These are phyloP conservation scores for Helarctos malayanus DNA, from an alignment of 2,797 vertebrate genomes.

Conservation along the genomic window DNA sequence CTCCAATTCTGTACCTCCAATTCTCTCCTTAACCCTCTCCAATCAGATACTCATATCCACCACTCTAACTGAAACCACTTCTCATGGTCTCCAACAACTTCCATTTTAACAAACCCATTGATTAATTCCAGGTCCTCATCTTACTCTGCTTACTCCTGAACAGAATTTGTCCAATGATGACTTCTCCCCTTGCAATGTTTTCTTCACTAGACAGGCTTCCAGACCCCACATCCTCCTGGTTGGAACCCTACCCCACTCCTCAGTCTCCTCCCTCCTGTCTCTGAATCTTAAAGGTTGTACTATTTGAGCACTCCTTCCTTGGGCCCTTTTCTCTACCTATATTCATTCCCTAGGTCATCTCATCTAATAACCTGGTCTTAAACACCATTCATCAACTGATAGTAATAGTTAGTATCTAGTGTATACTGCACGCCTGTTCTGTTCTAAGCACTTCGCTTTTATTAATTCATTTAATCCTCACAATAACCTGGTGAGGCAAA, in stretches of 20 bases:
- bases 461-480: conserved; percentile 32
- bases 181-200: not conserved
- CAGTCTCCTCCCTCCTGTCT: not conserved
- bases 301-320: not conserved
- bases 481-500: not conserved
- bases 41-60: not conserved
- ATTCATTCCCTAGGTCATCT: not conserved
- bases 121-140: not conserved
- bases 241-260: not conserved
- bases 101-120: not conserved
- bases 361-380: conserved; percentile 29
- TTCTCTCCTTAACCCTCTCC: not conserved
- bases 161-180: conserved; percentile 36
- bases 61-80: conserved; percentile 29
- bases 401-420: not conserved
- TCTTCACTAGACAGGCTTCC: not conserved
- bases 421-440: not conserved
- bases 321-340: not conserved
- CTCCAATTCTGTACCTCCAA: not conserved
- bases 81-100: conserved; percentile 27
- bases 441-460: not conserved
- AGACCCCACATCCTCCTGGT: not conserved
- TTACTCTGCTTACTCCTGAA: not conserved
- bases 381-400: conserved; percentile 18
- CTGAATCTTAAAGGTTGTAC: conserved; percentile 13